Evolutionary conservation across 2,888 invertebrate genomes (phyloP).

Genomic region (Acholoe squamosa): DNA sequence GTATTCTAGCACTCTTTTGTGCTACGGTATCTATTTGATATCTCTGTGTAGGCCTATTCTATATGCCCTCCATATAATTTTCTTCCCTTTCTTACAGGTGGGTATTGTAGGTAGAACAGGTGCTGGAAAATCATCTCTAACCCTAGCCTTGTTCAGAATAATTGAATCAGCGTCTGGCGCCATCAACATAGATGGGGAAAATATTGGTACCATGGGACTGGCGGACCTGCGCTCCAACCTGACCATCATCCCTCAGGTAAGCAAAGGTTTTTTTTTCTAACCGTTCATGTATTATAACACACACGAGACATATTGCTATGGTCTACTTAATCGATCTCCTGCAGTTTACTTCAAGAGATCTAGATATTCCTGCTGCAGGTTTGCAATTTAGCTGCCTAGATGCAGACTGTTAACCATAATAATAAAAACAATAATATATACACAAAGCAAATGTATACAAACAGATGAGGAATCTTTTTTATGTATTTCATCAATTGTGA

Average conservation of each 20-base stretch:
- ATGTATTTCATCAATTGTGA: no score
- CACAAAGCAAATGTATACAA: no score
- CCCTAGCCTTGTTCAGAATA: slow-evolving; percentile 69
- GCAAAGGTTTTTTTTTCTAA: neutral
- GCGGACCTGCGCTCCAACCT: slow-evolving; percentile 77
- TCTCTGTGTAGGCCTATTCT: neutral
- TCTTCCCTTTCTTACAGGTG: slow-evolving; percentile 66
- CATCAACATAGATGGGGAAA: slow-evolving; percentile 68
- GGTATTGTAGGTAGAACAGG: slow-evolving; percentile 71
- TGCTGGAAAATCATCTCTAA: slow-evolving; percentile 70
- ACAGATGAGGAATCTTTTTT: no score
- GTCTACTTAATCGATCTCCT: no score
- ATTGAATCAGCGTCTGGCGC: slow-evolving; percentile 67
- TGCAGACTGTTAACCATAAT: no score
- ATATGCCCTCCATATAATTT: neutral
- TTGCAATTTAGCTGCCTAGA: no score
- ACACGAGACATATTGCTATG: no score
- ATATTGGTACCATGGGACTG: slow-evolving; percentile 68
- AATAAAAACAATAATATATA: no score
- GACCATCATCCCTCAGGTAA: slow-evolving; percentile 80
- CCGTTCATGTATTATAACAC: no score
- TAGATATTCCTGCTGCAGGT: no score
- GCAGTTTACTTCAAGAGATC: no score
- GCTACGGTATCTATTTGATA: neutral
- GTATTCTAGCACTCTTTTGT: neutral